Evolutionary conservation across 2,797 vertebrate genomes (phyloP).

Genomic region (Cryptoprocta ferox): DNA sequence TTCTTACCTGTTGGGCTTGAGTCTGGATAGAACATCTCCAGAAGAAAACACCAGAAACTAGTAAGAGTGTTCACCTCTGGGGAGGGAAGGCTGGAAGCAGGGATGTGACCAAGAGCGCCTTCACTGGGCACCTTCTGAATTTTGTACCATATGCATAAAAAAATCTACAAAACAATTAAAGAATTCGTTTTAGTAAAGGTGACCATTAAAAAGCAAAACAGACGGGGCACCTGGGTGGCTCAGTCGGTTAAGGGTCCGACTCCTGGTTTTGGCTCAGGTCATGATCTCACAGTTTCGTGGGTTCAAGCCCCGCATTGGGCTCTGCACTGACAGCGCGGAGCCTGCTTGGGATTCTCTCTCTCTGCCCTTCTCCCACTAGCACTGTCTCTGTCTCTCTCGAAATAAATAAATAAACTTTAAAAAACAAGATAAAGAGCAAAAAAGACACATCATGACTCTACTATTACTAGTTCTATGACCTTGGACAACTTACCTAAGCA

Average conservation of each 20-base stretch:
- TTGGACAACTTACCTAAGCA: not conserved
- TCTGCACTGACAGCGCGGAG: too few relatives aligned
- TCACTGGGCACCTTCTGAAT: not conserved
- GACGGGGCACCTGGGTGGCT: not conserved
- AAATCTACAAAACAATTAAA: not conserved
- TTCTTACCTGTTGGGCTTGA: not conserved
- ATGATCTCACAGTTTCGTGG: too few relatives aligned
- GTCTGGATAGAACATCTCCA: not conserved
- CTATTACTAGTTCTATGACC: not conserved
- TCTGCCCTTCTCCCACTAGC: too few relatives aligned
- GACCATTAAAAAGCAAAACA: not conserved
- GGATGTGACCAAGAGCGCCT: not conserved
- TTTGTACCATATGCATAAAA: not conserved
- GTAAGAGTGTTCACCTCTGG: not conserved
- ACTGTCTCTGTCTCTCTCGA: too few relatives aligned
- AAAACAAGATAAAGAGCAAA: too few relatives aligned
- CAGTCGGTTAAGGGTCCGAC: too few relatives aligned
- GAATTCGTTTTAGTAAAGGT: not conserved
- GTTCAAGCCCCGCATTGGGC: too few relatives aligned
- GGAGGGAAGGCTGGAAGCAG: not conserved
- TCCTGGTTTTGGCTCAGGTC: too few relatives aligned
- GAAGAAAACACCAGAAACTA: not conserved
- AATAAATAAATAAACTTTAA: too few relatives aligned
- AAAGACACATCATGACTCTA: not conserved
- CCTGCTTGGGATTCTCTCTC: too few relatives aligned